phyloP scores from a whole-genome alignment of 2,797 vertebrate species.

The Silurus aristotelis region DNA sequence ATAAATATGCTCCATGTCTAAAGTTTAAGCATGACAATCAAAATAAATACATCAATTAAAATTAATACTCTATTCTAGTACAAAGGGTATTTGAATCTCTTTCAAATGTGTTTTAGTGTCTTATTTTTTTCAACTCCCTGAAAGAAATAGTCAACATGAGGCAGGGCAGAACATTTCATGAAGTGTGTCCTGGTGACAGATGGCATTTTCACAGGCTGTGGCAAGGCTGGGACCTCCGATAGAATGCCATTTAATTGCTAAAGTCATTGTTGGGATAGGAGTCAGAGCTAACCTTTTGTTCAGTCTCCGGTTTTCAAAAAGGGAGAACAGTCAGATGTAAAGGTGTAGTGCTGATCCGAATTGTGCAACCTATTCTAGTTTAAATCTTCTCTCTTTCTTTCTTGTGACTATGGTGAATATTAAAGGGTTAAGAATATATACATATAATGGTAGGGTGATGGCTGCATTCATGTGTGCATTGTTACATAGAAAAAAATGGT shows the following conservation, averaged over 20 bases:
- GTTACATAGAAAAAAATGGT: not conserved
- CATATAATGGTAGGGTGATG: not conserved
- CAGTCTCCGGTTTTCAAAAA: constrained; percentile 35
- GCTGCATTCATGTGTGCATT: not conserved
- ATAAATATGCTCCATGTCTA: not conserved
- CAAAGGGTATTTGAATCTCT: constrained; percentile 53
- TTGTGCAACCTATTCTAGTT: not conserved
- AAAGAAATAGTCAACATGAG: constrained; percentile 71
- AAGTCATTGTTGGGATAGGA: constrained; percentile 54
- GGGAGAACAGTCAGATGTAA: constrained; percentile 39
- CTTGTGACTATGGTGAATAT: not conserved
- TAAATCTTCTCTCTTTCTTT: not conserved
- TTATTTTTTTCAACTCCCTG: constrained; percentile 66
- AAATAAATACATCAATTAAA: not conserved
- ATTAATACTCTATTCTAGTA: not conserved
- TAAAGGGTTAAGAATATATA: not conserved
- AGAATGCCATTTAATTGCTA: constrained; percentile 64
- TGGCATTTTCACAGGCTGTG: constrained; percentile 72
- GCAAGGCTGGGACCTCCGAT: constrained; percentile 63
- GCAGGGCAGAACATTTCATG: constrained; percentile 71
- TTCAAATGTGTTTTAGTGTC: constrained; percentile 66
- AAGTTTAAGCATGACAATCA: not conserved
- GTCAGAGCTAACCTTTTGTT: constrained; percentile 46
- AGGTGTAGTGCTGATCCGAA: constrained; percentile 48
- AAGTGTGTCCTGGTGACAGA: constrained; percentile 74